Evolutionary conservation across 2,888 invertebrate genomes (phyloP), one percentile per base, ranked within the genome.

Genomic region (Ophion slaviceki): DNA sequence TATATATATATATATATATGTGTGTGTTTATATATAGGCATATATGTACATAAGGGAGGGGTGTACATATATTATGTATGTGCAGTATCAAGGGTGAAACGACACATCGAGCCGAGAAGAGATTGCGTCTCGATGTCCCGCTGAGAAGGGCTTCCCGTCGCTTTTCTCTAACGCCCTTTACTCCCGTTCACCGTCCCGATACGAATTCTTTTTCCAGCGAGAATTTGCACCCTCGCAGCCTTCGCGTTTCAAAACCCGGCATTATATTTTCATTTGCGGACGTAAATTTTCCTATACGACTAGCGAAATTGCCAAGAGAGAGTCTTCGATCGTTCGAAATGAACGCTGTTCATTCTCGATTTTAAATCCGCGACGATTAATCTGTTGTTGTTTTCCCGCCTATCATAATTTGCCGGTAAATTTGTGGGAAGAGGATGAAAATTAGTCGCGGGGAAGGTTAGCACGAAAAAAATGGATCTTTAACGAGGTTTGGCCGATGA

Each of bases 51-150:
- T 53, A 17, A 53, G 53, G 53, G 53, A 14, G 14, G 53, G 53
- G 53, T 53, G 17, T 14, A 53, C 11, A 53, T 53, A 40, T 61
- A 14, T 17, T 62, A 47, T 36, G 17, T 70, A 77, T 64, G 53
- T 53, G 53, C 14, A 17, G 45, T 57, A 62, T 77, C 72, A 82
- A 80, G 87, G 86, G 82, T 85, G 87, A 59, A 82, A 80, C 66
- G 53, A 74, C 79, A 77, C 67, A 62, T 80, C 78, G 87, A 86
- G 86, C 86, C 88, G 88, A 88, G 90, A 90, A 90, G 92, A 92
- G 92, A 92, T 92, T 92, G 92, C 91, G 91, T 91, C 91, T 90
- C 91, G 91, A 90, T 89, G 88, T 91, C 92, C 92, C 89, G 91
- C 92, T 91, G 92, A 90, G 92, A 91, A 89, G 90, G 89, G 91